Base-by-base conservation (phyloP, 2,888 invertebrate species). In the Pycnomerus fuliginosus region DNA sequence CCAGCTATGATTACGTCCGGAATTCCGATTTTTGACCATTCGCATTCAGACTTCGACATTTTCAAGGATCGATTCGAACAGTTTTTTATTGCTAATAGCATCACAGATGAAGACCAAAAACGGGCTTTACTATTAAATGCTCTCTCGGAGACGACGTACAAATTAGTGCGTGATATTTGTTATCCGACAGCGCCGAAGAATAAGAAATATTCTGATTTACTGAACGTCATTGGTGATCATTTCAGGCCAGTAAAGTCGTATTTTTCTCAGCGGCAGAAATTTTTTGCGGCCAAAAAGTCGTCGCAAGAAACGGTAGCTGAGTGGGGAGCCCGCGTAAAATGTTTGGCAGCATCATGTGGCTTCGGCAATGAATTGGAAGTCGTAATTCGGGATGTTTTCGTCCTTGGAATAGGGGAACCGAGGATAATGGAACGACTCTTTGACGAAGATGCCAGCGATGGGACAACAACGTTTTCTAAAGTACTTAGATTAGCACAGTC, bases 41-140 rank as follows among this genome's bases (percentile, higher is more conserved):
- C n/a, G n/a, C n/a, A n/a, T n/a, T n/a, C n/a, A n/a, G n/a, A n/a
- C n/a, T n/a, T n/a, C n/a, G n/a, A n/a, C n/a, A n/a, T n/a, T n/a
- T n/a, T n/a, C n/a, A n/a, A n/a, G n/a, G n/a, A n/a, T n/a, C n/a
- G n/a, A n/a, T n/a, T n/a, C n/a, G n/a, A n/a, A n/a, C n/a, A n/a
- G n/a, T n/a, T n/a, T n/a, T n/a, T n/a, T n/a, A n/a, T n/a, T n/a
- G n/a, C n/a, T n/a, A n/a, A n/a, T n/a, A n/a, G n/a, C n/a, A n/a
- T n/a, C n/a, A n/a, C n/a, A n/a, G n/a, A n/a, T n/a, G 32, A 80
- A 80, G 23, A 83, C 84, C 56, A 88, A 87, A n/a, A 74, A 82
- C 27, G 77, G 86, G 61, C 74, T 3, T 16, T 32, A 5, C 11
- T 16, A 3, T 16, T 32, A 3, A 32, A 32, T 32, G 5, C 32